phyloP scores from a whole-genome alignment of 2,797 vertebrate genomes.

The Scleropages formosus region DNA sequence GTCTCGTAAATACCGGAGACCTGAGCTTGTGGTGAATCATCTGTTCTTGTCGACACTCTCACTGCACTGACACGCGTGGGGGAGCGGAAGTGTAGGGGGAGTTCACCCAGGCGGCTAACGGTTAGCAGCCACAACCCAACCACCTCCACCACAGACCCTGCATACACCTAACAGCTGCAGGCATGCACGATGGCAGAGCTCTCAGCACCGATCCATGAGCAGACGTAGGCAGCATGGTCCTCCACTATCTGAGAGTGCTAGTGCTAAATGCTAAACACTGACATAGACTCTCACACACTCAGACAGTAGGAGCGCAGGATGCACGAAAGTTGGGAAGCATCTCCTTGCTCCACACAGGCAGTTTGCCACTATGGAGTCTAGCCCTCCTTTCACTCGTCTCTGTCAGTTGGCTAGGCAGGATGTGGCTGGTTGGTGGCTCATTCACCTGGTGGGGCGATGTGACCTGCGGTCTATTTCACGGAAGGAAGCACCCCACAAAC shows the following conservation, averaged over 20 bases:
- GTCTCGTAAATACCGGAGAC: not conserved
- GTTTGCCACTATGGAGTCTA: not conserved
- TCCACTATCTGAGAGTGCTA: not conserved
- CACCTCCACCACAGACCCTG: not conserved
- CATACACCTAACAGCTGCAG: not conserved
- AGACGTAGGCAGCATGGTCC: not conserved
- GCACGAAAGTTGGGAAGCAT: not conserved
- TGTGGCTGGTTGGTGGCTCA: not conserved
- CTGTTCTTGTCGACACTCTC: not conserved
- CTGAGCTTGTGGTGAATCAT: not conserved
- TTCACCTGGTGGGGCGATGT: conserved; percentile 7
- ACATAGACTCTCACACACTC: conserved; percentile 42
- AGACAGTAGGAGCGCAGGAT: not conserved
- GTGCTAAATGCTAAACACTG: not conserved
- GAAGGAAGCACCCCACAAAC: not conserved
- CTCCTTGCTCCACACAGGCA: not conserved
- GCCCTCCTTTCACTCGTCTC: not conserved
- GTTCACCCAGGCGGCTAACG: not conserved
- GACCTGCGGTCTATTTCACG: not conserved
- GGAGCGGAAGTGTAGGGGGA: not conserved
- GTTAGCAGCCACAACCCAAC: not conserved
- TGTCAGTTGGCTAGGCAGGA: conserved; percentile 1
- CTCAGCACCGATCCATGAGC: not conserved
- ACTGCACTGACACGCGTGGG: not conserved
- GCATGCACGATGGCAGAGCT: not conserved